phyloP scores from a whole-genome alignment of 2,113 vertebrate species.

The Ornithorhynchus anatinus region DNA sequence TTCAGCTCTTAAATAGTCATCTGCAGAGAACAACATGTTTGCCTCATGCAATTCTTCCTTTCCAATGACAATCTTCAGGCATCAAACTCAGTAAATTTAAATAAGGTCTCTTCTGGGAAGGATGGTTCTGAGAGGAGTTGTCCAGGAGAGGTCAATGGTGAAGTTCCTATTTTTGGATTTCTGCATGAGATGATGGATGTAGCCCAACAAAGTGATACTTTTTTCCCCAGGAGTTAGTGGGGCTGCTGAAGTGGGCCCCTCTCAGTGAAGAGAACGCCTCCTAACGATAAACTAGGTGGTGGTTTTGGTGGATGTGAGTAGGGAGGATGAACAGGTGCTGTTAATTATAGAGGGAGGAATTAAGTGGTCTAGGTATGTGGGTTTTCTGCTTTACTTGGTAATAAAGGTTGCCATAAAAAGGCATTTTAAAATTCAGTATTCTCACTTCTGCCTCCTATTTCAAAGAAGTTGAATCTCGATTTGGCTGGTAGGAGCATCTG shows the following conservation, averaged over 20 bases:
- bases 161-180: neutral
- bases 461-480: constrained; percentile 36
- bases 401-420: constrained; percentile 42
- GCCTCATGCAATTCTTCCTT: neutral
- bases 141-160: neutral
- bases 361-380: constrained; percentile 12
- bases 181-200: neutral
- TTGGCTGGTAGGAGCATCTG: constrained; percentile 67
- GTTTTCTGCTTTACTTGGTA: constrained; percentile 35
- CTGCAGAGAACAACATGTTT: neutral
- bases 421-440: constrained; percentile 53
- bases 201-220: neutral
- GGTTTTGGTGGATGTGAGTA: neutral
- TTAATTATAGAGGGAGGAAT: constrained; percentile 42
- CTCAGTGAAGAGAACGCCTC: neutral
- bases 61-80: neutral
- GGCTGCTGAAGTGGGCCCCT: neutral
- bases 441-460: constrained; percentile 35
- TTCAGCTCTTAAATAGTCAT: neutral
- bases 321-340: constrained; percentile 29
- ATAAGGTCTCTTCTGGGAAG: neutral
- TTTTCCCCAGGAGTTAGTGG: neutral
- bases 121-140: neutral
- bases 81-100: neutral
- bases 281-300: accelerated